Evolutionary conservation across 37 sponge, comb jelly and placozoan genomes (phyloP).

Genomic region (Chondrilla cf. caribensis): DNA sequence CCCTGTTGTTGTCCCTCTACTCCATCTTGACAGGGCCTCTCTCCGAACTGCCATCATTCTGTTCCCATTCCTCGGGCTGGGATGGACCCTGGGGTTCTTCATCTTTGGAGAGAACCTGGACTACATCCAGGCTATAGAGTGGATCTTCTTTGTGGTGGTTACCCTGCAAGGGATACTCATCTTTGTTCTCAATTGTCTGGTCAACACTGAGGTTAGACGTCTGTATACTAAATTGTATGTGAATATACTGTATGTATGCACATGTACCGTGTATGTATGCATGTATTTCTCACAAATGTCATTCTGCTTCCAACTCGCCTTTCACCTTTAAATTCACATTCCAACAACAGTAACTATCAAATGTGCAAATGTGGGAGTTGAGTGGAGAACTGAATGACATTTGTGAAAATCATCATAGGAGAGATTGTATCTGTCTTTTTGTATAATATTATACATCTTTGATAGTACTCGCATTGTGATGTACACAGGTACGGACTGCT

Average conservation of each 20-base stretch:
- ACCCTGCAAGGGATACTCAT: conserved; percentile 72
- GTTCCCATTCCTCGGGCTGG: conserved; percentile 66
- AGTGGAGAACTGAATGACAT: too few species aligned
- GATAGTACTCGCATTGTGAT: too few species aligned
- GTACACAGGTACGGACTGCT: neutral
- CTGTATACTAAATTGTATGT: too few species aligned
- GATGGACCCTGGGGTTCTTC: conserved; percentile 74
- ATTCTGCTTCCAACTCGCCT: too few species aligned
- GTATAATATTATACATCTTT: neutral
- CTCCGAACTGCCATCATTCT: conserved; percentile 57
- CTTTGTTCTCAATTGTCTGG: conserved; percentile 68
- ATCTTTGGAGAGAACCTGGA: conserved; percentile 39
- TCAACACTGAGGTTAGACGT: conserved; percentile 64
- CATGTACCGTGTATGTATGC: neutral
- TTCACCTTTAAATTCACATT: too few species aligned
- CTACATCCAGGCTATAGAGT: conserved; percentile 37
- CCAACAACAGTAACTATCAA: too few species aligned
- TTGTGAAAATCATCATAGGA: too few species aligned
- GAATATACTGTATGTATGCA: neutral
- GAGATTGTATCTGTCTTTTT: neutral
- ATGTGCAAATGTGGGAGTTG: too few species aligned
- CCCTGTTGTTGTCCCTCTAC: neutral
- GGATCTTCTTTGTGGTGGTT: conserved; percentile 64
- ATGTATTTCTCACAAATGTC: too few species aligned
- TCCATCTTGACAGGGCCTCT: conserved; percentile 27